phyloP scores from a whole-genome alignment of 2,113 vertebrate genomes.

The Cinclus cinclus region DNA sequence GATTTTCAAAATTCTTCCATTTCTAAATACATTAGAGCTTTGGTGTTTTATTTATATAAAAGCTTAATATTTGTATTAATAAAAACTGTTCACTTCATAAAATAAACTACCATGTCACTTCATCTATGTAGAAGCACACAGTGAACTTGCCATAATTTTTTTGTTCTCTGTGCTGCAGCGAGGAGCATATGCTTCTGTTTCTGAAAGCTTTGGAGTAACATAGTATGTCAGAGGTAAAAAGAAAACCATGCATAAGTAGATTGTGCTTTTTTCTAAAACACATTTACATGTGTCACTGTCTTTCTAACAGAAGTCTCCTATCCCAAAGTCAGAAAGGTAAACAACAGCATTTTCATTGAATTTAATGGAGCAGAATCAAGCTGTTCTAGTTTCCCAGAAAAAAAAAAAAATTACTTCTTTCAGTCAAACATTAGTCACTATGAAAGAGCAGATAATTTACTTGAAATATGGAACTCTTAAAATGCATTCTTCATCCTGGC shows the following conservation, averaged over 20 bases:
- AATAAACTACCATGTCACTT: not conserved
- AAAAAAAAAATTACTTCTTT: not conserved
- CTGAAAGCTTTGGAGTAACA: not conserved
- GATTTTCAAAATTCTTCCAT: not conserved
- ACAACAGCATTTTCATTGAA: not conserved
- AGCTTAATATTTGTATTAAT: not conserved
- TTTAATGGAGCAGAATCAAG: not conserved
- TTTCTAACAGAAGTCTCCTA: not conserved
- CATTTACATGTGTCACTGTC: not conserved
- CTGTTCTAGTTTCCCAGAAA: not conserved
- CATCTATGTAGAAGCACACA: not conserved
- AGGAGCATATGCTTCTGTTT: not conserved
- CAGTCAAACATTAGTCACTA: slow-evolving; percentile 12
- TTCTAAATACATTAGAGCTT: not conserved
- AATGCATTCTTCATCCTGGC: slow-evolving; percentile 34
- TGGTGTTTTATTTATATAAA: not conserved
- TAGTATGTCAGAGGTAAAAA: not conserved
- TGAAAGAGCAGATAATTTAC: slow-evolving; percentile 40
- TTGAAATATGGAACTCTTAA: slow-evolving; percentile 47
- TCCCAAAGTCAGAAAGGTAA: not conserved
- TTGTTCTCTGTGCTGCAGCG: not conserved
- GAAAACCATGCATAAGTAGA: not conserved
- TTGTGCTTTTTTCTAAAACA: not conserved
- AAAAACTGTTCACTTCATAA: not conserved
- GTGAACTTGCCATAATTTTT: rapidly evolving